A percentile compares a stretch with the other conserved stretches of the same genome.
phyloP scores from a whole-genome alignment of 2,797 vertebrate genomes.

The Dendrocincla fuliginosa region DNA sequence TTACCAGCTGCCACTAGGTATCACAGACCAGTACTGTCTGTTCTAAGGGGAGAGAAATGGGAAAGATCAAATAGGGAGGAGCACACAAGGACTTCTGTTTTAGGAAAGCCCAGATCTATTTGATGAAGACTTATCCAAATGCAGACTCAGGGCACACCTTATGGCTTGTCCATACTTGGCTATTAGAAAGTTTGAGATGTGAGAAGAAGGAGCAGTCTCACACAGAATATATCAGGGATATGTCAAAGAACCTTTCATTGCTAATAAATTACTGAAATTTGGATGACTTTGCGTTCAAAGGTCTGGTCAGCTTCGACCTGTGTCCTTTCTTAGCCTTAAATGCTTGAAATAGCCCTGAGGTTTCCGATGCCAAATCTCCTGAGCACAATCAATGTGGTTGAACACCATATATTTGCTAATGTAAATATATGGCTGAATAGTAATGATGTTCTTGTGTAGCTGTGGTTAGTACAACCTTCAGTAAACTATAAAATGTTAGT shows the following conservation, averaged over 20 bases:
- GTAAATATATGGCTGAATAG: neutral
- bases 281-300: neutral
- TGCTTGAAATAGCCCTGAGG: neutral
- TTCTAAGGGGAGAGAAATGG: neutral
- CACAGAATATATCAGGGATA: neutral
- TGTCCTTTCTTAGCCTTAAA: neutral
- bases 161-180: neutral
- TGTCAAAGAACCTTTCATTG: neutral
- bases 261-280: neutral
- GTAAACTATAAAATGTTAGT: neutral
- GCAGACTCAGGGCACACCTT: neutral
- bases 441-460: neutral
- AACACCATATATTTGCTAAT: neutral
- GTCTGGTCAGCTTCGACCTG: neutral
- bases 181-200: neutral
- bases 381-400: neutral
- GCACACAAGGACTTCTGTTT: neutral
- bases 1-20: fast-evolving
- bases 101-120: neutral
- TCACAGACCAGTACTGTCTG: neutral
- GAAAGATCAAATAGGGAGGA: neutral
- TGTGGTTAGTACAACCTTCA: neutral
- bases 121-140: neutral
- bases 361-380: neutral
- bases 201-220: neutral